Base-by-base conservation (phyloP, 2,888 invertebrate genomes). In the Sicus ferrugineus region DNA sequence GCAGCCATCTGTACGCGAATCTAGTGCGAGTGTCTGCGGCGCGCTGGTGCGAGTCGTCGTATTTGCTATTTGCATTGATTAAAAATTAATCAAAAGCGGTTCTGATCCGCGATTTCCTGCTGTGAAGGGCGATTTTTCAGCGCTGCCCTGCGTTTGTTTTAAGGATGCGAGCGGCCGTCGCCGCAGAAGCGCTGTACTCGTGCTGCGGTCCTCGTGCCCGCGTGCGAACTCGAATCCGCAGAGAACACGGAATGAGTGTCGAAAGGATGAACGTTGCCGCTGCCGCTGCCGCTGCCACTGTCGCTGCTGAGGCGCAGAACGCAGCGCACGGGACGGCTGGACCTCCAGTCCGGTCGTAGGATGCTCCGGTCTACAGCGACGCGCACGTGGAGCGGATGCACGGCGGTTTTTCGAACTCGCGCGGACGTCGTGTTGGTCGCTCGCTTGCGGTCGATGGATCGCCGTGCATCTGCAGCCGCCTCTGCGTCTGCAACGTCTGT, bases 101-200 rank as follows among this genome's bases (percentile, higher is more conserved):
- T 79, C 77, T 81, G 79, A 81, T 79, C 80, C 80, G 81, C 79
- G 81, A 81, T 80, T 81, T 83, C 82, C 82, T 79, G 82, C 81
- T 82, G 81, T 73, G 80, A 71, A 63, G 61, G 69, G 61, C 64
- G 73, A 73, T 72, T 74, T 72, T 52, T 54, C 42, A 63, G 11
- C 63, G 11, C n/a, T 42, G 23, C 46, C 23, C 19, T 52, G 64
- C 64, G 38, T 50, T 64, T 64, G 64, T 64, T 64, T 52, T 50
- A 63, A 48, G 28, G 34, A 28, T 48, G 30, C 9, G 48, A 30
- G 11, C 23, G 21, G 38, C 2, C 38, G 48, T 30, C 48, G 46
- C 4, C 3, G 19, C 50, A 3, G n/a, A 5, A 23, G n/a, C 58
- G 30, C 28, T 23, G 26, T 14, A n/a, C 1, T 52, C 52, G 14